Evolutionary conservation across 30 jellyfish, hydroid and myxozoan species (phyloP).

Genomic region (Pseudorhiza aurosa): DNA sequence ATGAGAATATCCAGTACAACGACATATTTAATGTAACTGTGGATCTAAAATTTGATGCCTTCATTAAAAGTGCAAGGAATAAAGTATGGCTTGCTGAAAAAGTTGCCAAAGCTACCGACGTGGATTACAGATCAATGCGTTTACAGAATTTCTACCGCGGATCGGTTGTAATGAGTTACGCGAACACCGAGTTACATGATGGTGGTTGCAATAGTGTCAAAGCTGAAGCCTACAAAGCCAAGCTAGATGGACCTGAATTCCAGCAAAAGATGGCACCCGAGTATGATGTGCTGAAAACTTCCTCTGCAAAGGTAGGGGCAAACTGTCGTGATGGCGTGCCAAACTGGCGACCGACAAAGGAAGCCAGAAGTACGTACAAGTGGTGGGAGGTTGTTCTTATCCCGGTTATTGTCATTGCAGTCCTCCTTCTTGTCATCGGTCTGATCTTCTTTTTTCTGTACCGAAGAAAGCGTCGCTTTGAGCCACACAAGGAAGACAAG

Average conservation of each 20-base stretch:
- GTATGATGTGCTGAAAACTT: conserved; percentile 34
- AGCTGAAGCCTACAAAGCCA: conserved; percentile 65
- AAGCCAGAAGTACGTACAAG: conserved; percentile 20
- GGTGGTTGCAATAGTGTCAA: conserved; percentile 73
- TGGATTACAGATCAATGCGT: conserved; percentile 51
- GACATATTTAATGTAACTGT: conserved; percentile 74
- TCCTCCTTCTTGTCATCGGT: conserved; percentile 76
- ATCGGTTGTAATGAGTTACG: conserved; percentile 75
- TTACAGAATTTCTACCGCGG: conserved; percentile 69
- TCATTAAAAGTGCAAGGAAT: conserved; percentile 39
- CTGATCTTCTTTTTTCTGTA: conserved; percentile 78
- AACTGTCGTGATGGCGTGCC: conserved; percentile 33
- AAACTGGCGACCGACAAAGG: conserved; percentile 3
- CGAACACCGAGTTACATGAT: conserved; percentile 41
- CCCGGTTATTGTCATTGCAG: conserved; percentile 88
- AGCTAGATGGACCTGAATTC: conserved; percentile 51
- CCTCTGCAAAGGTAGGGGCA: conserved; percentile 9
- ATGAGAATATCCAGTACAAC: conserved; percentile 47
- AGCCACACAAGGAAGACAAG: conserved; percentile 84
- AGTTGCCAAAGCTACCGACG: conserved; percentile 72
- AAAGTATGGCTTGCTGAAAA: conserved; percentile 66
- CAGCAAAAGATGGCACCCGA: conserved; percentile 67
- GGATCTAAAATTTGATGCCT: conserved; percentile 48
- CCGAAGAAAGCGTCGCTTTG: conserved; percentile 81
- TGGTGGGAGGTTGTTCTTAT: conserved; percentile 87